Evolutionary conservation across 2,888 invertebrate genomes (phyloP).

Genomic region (Aphodius granarius): DNA sequence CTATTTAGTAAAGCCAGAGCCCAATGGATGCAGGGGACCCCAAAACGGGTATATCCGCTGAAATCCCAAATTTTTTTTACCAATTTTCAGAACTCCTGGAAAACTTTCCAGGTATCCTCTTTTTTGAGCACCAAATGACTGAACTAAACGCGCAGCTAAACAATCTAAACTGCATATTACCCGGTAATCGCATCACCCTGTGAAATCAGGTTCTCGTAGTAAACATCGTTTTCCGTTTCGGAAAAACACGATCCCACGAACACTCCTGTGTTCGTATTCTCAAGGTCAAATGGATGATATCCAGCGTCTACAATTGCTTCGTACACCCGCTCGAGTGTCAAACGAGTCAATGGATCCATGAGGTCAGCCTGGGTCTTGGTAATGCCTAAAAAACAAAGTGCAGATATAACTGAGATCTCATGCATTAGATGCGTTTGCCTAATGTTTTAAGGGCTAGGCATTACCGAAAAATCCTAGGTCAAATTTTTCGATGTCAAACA

Average conservation of each 20-base stretch:
- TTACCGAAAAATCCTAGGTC: slow-evolving; percentile 59
- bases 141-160: no score
- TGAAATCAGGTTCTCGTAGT: slow-evolving; percentile 49
- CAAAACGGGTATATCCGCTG: no score
- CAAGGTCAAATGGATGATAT: slow-evolving; percentile 66
- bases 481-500: slow-evolving; percentile 57
- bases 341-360: slow-evolving; percentile 61
- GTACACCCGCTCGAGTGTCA: slow-evolving; percentile 61
- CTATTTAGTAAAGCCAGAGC: no score
- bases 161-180: slow-evolving; percentile 46
- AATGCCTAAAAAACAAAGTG: slow-evolving; percentile 46
- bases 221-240: slow-evolving; percentile 67
- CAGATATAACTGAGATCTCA: no score
- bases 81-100: no score
- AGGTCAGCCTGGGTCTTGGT: slow-evolving; percentile 67
- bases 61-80: no score
- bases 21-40: no score
- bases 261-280: slow-evolving; percentile 76
- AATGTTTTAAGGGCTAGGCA: no score
- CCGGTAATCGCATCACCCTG: slow-evolving; percentile 56
- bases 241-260: slow-evolving; percentile 77
- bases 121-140: no score
- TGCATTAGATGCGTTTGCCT: no score
- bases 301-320: slow-evolving; percentile 65
- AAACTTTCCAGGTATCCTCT: no score